Evolutionary conservation across 2,888 invertebrate genomes (phyloP).

Genomic region (Alitta virens): DNA sequence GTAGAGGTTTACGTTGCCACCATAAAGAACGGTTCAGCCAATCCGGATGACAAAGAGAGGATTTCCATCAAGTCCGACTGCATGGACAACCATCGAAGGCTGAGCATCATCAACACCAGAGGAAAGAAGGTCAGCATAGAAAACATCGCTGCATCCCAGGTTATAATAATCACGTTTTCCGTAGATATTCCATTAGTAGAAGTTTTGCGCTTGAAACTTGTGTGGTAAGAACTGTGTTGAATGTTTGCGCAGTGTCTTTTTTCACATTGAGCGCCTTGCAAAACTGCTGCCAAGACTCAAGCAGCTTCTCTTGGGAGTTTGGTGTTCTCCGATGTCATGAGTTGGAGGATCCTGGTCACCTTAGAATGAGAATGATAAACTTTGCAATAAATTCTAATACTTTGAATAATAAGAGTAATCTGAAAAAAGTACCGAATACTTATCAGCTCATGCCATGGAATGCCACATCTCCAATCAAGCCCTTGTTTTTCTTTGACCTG

Average conservation of each 20-base stretch:
- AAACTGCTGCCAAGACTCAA: too few species aligned
- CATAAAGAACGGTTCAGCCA: conserved; percentile 7
- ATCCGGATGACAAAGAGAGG: conserved; percentile 73
- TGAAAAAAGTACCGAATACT: too few species aligned
- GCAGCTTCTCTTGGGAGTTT: too few species aligned
- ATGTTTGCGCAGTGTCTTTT: neutral
- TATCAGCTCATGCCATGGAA: too few species aligned
- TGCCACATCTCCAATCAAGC: too few species aligned
- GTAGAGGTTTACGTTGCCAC: conserved; percentile 83
- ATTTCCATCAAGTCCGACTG: conserved; percentile 72
- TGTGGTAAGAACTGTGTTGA: neutral
- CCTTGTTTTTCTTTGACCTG: too few species aligned
- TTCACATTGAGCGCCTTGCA: neutral
- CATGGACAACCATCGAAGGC: conserved; percentile 21
- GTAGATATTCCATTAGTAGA: too few species aligned
- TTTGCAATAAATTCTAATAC: too few species aligned
- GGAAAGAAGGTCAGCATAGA: conserved; percentile 74
- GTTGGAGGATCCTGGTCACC: too few species aligned
- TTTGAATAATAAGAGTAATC: too few species aligned
- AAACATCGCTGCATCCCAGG: conserved; percentile 64
- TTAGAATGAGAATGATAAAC: too few species aligned
- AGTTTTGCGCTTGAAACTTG: neutral
- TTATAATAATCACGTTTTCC: neutral
- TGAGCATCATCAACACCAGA: conserved; percentile 59
- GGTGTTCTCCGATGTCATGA: too few species aligned